Evolutionary conservation across 2,888 invertebrate species (phyloP).

Genomic region (Andrena praecox): DNA sequence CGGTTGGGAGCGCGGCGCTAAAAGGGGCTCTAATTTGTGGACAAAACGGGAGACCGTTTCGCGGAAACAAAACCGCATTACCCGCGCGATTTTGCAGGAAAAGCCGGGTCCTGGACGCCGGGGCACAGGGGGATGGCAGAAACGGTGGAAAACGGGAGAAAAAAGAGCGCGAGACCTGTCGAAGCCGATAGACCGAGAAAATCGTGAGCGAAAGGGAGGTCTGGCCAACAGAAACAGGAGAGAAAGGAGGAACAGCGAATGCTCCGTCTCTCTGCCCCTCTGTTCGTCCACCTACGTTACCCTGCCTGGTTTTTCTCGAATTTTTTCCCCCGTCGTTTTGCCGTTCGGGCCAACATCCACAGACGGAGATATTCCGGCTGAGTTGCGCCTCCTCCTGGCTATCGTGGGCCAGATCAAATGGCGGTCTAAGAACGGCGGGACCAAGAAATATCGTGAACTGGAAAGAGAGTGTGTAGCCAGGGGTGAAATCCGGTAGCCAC

Average conservation of each 20-base stretch:
- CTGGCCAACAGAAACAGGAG: constrained; percentile 70
- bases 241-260: constrained; percentile 32
- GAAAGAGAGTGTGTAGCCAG: constrained; percentile 80
- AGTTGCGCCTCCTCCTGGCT: constrained; percentile 79
- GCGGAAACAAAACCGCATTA: constrained; percentile 21
- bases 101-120: not conserved
- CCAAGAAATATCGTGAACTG: constrained; percentile 73
- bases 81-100: constrained; percentile 29
- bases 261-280: constrained; percentile 45
- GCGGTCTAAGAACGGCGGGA: constrained; percentile 71
- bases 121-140: not conserved
- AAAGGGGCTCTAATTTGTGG: not conserved
- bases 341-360: constrained; percentile 55
- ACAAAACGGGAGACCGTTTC: not conserved
- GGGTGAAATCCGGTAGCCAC: constrained; percentile 84
- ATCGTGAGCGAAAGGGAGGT: constrained; percentile 38
- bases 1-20: not conserved
- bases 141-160: not conserved
- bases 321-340: constrained; percentile 48
- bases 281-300: constrained; percentile 15
- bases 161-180: constrained; percentile 38
- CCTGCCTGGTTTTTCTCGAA: constrained; percentile 48
- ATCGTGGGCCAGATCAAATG: constrained; percentile 82
- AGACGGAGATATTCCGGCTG: constrained; percentile 81
- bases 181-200: constrained; percentile 46